Evolutionary conservation across 2,888 invertebrate species (phyloP), one percentile per base, ranked within the genome.

Genomic region (Geotrupes spiniger): DNA sequence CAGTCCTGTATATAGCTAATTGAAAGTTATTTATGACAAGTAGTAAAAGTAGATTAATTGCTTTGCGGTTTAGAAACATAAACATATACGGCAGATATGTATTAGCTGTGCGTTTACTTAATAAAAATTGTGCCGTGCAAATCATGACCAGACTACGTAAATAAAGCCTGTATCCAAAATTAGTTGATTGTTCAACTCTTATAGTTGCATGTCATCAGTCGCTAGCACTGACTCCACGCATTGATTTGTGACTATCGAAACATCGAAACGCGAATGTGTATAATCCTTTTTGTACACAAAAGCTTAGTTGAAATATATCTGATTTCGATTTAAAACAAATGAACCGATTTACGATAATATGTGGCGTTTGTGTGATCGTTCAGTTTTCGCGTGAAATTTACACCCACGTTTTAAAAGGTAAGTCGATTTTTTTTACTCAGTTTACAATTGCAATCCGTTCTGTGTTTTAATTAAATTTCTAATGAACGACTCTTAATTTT

Each of bases 191-290:
- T 33, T 33, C 15, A 33, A 33, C 33, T 33, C 33, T 33, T 33
- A 8, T 15, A 15, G 33, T 33, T 33, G 33, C 33, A 33, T 33
- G 33, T 33, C 33, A 33, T 12, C 33, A 33, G 9, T 33, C 33
- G 33, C 11, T 12, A 10, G 15, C 33, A 33, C 14, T 10, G 33
- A 33, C 33, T 33, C 11, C 12, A 33, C 33, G 33, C 33, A 33
- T 33, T 33, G 33, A 33, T 33, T 33, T 33, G 33, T 33, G 12
- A 33, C 14, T 33, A 33, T 33, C 33, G 33, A 33, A 21, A 15
- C 33, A 33, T 12, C 14, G 33, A 33, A 33, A 33, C 33, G 33
- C 12, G 6, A 15, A 33, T 33, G 33, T 15, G 14, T 15, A 33
- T 14, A 33, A 33, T 33, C 9, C 33, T 8, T 33, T 33, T 14